phyloP scores from a whole-genome alignment of 2,113 vertebrate species.

The Talpa occidentalis region DNA sequence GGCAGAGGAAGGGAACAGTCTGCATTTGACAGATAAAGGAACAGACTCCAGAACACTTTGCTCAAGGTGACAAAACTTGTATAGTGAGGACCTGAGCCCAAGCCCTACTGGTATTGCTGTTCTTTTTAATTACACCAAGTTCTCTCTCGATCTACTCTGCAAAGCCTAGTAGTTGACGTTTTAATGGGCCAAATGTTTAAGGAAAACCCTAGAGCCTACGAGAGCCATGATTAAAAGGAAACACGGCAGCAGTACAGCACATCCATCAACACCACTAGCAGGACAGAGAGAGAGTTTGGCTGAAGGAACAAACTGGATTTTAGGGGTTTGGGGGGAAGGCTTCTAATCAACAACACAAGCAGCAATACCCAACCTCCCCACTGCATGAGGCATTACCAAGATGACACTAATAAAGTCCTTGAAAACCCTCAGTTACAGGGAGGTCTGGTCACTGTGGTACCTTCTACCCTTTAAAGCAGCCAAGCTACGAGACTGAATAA shows the following conservation, averaged over 20 bases:
- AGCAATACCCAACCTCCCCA: not conserved
- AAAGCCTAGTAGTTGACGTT: not conserved
- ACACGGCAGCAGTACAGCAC: not conserved
- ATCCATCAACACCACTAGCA: not conserved
- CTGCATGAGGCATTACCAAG: not conserved
- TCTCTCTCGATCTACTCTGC: not conserved
- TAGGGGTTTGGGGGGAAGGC: not conserved
- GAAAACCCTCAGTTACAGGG: not conserved
- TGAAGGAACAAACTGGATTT: not conserved
- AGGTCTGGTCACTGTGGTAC: not conserved
- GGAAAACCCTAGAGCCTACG: not conserved
- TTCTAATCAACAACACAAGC: not conserved
- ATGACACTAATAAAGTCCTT: not conserved
- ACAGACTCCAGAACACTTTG: not conserved
- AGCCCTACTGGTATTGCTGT: not conserved
- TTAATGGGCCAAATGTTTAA: not conserved
- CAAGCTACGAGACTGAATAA: not conserved
- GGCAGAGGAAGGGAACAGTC: not conserved
- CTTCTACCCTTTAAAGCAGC: not conserved
- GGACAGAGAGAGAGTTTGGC: not conserved
- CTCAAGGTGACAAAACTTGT: not conserved
- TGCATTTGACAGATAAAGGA: not conserved
- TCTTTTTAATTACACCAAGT: not conserved
- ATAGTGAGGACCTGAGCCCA: not conserved
- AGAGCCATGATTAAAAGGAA: conserved; percentile 22